Base-by-base conservation (phyloP, 2,888 invertebrate genomes). In the Aporophyla lueneburgensis region DNA sequence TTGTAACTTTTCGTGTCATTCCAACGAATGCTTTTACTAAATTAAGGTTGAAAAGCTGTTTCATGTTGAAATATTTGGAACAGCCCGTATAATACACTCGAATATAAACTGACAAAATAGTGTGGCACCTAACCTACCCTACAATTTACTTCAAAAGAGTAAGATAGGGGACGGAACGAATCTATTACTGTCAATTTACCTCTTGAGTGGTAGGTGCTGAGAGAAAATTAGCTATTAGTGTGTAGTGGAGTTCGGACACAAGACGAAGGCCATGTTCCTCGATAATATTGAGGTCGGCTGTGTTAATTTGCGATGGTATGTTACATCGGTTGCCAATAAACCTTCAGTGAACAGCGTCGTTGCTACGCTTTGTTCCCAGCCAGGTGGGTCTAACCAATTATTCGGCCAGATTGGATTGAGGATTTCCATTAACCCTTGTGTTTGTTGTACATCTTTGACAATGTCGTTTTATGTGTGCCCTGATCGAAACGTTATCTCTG, bases 261-360 rank as follows among this genome's bases (percentile, higher is more conserved):
- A 88, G 88, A 87, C 88, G 79, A 88, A 88, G 87, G 89, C 89
- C 65, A 86, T 89, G 91, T 91, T 91, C 89, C 85, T 86, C 89
- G 89, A 92, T 92, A 90, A 91, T 92, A 92, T 91, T 91, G 93
- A 89, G 91, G 91, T 91, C 88, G 87, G 87, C 83, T 87, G 91
- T 92, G 94, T 93, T 94, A 94, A 94, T 93, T 93, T 93, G 92
- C 90, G 88, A 92, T 91, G 91, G 90, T 91, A 92, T 91, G 92
- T 91, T 89, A 92, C 91, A 88, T 88, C 80, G 89, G 90, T 89
- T 88, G 88, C 92, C 94, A 93, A 94, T 94, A 93, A 93, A 93
- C 90, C 91, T 82, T 46, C 87, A 88, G 83, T 87, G 91, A 91
- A 93, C 94, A 93, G 93, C 92, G 92, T 91, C 89, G 88, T 88